Conservation (phyloP, 2,888 invertebrate species). For the Clepsis dumicolana region DNA sequence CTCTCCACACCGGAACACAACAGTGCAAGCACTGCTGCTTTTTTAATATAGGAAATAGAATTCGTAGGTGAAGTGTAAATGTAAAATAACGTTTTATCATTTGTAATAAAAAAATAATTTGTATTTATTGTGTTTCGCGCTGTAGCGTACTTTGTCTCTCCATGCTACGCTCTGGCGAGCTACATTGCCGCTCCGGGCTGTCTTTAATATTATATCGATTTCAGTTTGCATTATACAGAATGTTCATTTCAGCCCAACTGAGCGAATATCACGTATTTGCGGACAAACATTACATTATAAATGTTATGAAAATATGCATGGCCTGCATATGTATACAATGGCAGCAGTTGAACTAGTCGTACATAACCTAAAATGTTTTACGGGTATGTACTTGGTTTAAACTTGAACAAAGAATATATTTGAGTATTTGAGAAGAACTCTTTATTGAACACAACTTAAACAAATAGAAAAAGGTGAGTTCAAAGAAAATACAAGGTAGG, state of each 20-base stretch:
- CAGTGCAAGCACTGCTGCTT: no score
- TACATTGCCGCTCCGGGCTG: constrained; percentile 59
- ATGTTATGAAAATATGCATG: constrained; percentile 29
- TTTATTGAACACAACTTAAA: no score
- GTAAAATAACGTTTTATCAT: no score
- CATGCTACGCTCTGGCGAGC: constrained; percentile 28
- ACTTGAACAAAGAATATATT: neutral
- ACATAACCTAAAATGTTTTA: neutral
- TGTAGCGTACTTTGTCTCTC: neutral
- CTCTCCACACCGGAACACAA: no score
- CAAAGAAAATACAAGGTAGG: no score
- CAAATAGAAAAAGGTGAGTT: no score
- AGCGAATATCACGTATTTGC: constrained; percentile 58
- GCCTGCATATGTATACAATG: constrained; percentile 5
- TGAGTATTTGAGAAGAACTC: no score
- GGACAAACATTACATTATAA: constrained; percentile 54
- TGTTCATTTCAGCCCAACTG: constrained; percentile 57
- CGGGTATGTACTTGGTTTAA: neutral
- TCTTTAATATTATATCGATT: constrained; percentile 73
- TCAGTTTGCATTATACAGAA: constrained; percentile 60
- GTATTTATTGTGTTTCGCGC: neutral
- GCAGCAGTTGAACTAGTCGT: constrained; percentile 10
- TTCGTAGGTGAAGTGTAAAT: no score
- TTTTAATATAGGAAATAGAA: no score
- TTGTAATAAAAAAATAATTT: neutral